A percentile compares a stretch with the other conserved stretches of the same genome.
These are phyloP conservation scores for Hemiprocne comata DNA, from an alignment of 2,113 vertebrate species.

Conservation along the genomic window DNA sequence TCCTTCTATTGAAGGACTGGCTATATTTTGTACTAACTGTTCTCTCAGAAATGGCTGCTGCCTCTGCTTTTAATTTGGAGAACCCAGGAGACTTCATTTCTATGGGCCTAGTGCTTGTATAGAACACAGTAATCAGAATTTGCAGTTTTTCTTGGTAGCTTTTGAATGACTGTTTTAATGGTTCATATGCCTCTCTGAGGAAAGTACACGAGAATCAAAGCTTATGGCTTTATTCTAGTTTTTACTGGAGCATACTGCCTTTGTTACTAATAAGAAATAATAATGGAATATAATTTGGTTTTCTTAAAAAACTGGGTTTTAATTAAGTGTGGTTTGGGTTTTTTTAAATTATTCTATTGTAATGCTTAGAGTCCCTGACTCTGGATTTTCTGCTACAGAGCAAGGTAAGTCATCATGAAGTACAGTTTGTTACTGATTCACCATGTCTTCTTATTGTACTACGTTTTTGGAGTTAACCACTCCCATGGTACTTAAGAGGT, in stretches of 20 bases:
- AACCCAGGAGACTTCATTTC: not conserved
- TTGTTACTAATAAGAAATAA: not conserved
- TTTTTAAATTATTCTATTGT: not conserved
- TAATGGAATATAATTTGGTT: not conserved
- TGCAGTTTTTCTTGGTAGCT: not conserved
- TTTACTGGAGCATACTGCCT: not conserved
- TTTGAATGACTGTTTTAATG: not conserved
- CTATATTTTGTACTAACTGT: not conserved
- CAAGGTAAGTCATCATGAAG: not conserved
- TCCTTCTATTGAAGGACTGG: not conserved
- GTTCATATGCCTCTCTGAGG: not conserved
- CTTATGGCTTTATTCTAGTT: not conserved
- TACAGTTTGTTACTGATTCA: not conserved
- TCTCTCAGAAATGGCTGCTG: not conserved
- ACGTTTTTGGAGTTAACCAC: not conserved
- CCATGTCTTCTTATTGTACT: not conserved
- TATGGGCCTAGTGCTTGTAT: not conserved
- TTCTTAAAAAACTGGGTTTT: not conserved
- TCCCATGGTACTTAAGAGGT: not conserved
- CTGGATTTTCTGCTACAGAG: not conserved
- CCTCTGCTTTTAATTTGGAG: not conserved
- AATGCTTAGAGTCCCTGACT: not conserved
- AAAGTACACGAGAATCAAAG: not conserved
- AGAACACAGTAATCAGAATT: not conserved
- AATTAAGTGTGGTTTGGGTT: not conserved